Conservation (phyloP, 2,888 invertebrate species). For the Leucophora obtusa region DNA sequence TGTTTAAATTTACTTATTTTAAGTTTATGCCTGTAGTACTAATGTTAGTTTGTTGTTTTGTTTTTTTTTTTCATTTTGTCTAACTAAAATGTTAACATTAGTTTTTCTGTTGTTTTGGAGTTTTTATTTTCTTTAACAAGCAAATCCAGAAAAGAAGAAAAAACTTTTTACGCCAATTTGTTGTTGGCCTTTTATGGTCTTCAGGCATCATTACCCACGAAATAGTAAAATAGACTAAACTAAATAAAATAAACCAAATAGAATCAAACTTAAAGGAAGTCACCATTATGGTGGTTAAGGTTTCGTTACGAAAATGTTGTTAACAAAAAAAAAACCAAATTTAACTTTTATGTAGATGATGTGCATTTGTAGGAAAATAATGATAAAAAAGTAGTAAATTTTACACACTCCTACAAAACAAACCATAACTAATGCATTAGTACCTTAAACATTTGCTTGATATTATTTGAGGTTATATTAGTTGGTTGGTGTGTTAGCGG, state of each 20-base stretch:
- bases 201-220: conserved; percentile 60
- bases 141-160: conserved; percentile 6
- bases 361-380: conserved; percentile 7
- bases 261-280: conserved; percentile 31
- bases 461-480: conserved; percentile 43
- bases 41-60: background rate
- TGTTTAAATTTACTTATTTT: background rate
- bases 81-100: background rate
- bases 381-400: background rate
- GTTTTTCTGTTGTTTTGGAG: background rate
- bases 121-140: conserved; percentile 19
- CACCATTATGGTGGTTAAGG: conserved; percentile 29
- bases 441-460: background rate
- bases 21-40: conserved; percentile 4
- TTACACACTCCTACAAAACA: conserved; percentile 26
- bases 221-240: conserved; percentile 10
- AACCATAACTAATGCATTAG: background rate
- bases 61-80: background rate
- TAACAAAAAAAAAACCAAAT: conserved; percentile 15
- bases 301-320: conserved; percentile 6
- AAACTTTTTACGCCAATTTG: conserved; percentile 54
- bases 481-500: conserved; percentile 13
- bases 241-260: background rate
- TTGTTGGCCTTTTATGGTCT: conserved; percentile 62
- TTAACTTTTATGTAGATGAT: conserved; percentile 46